Evolutionary conservation across 2,888 invertebrate species (phyloP).

Genomic region (Pediacus dermestoides): DNA sequence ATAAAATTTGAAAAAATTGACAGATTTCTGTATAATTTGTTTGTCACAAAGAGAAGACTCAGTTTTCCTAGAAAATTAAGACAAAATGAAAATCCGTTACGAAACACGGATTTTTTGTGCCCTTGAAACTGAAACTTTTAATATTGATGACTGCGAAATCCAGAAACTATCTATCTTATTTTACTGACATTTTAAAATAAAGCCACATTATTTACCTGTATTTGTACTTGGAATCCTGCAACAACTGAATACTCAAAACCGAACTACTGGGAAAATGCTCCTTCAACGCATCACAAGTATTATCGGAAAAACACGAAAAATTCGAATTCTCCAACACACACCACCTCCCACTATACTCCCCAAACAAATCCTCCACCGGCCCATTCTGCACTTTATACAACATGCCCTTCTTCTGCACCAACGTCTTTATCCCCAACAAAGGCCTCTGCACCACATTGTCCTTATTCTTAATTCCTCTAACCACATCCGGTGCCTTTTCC

Average conservation of each 20-base stretch:
- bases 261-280: constrained; percentile 67
- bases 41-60: too few relatives aligned
- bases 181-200: neutral
- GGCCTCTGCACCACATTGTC: constrained; percentile 53
- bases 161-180: too few relatives aligned
- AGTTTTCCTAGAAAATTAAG: too few relatives aligned
- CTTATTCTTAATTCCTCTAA: constrained; percentile 31
- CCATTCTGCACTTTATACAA: constrained; percentile 59
- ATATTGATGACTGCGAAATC: too few relatives aligned
- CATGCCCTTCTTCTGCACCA: constrained; percentile 59
- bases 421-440: constrained; percentile 48
- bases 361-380: constrained; percentile 68
- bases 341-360: constrained; percentile 71
- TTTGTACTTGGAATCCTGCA: constrained; percentile 54
- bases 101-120: too few relatives aligned
- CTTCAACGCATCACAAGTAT: constrained; percentile 63
- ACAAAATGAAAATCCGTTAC: too few relatives aligned
- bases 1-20: too few relatives aligned
- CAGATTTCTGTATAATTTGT: too few relatives aligned
- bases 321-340: constrained; percentile 70
- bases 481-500: constrained; percentile 54
- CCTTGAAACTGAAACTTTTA: too few relatives aligned
- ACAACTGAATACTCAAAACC: constrained; percentile 62
- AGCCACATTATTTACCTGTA: constrained; percentile 41
- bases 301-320: constrained; percentile 70